Base-by-base conservation (phyloP, 2,113 vertebrate species). In the Ciconia stormi region DNA sequence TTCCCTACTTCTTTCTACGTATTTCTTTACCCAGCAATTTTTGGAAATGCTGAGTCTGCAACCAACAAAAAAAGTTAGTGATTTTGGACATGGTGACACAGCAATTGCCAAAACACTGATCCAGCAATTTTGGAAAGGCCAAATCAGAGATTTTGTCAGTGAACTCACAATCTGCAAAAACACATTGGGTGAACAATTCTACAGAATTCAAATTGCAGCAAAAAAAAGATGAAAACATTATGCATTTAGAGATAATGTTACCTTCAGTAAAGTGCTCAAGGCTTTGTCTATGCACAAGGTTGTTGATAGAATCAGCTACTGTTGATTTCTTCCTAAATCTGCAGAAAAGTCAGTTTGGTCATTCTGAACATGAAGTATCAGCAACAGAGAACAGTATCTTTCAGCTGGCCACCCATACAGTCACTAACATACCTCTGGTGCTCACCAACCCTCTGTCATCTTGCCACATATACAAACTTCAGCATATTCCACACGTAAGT, bases 241-340 rank as follows among this genome's bases (percentile, higher is more conserved):
- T 0, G 0, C 8, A 11, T 13, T 46, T 34, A 47, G 44, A 80
- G 42, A 55, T 11, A 74, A 56, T 0, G 2, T 83, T 96, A 99
- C 99, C 99, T 99, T 99, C 99, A 27, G 99, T 99, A 90, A 99
- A 99, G 49, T 98, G 98, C 71, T 98, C 98, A 53, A 98, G 89
- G 42, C 96, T 97, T 95, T 94, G 98, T 84, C 98, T 99, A 59
- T 98, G 98, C 46, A 98, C 97, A 70, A 98, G 97, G 90, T 62
- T 99, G 97, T 98, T 99, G 96, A 99, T 99, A 42, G 98, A 99
- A 81, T 98, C 97, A 18, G 98, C 97, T 47, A 98, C 96, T 3
- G 98, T 98, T 14, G 99, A 99, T 97, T 99, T 99, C 97, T 98
- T 99, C 95, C 99, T 98, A 90, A 99, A 98, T 92, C 99, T 99